Percentiles rank a stretch among this genome's conserved stretches.
Evolutionary conservation across 2,113 vertebrate genomes (phyloP).

Genomic region (Sphaerodactylus townsendi): DNA sequence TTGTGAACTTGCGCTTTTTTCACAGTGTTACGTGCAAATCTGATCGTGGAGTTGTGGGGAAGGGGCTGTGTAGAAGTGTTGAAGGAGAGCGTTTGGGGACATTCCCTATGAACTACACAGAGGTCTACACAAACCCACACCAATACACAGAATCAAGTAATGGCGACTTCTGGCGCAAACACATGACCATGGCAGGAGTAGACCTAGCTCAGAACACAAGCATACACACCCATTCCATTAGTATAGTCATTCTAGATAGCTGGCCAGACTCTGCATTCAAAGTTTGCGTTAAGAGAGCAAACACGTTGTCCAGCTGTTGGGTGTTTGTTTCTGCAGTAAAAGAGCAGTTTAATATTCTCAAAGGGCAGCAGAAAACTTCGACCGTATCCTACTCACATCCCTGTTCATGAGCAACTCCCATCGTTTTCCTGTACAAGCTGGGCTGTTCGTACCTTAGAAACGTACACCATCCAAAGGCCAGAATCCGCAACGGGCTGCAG

Average conservation of each 20-base stretch:
- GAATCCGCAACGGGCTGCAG: constrained; percentile 35
- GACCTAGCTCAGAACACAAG: background rate
- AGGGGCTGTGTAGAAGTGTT: background rate
- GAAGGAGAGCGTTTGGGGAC: background rate
- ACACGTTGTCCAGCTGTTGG: background rate
- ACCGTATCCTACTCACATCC: constrained; percentile 18
- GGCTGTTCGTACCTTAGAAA: background rate
- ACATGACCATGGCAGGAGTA: background rate
- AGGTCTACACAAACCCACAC: background rate
- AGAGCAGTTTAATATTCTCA: background rate
- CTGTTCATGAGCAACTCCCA: constrained; percentile 7
- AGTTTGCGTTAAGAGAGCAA: background rate
- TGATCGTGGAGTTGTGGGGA: too few relatives aligned
- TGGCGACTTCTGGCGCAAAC: background rate
- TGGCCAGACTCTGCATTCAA: background rate
- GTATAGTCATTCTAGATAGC: background rate
- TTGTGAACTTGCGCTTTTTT: background rate
- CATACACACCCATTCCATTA: background rate
- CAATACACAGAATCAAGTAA: background rate
- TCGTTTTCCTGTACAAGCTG: constrained; percentile 44
- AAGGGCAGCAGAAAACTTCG: background rate
- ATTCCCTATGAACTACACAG: background rate
- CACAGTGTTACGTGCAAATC: background rate
- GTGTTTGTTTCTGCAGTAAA: background rate
- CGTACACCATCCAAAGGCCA: background rate